Base-by-base conservation (phyloP, 1,140 invertebrate genomes). In the Lordiphosa clarofinis region DNA sequence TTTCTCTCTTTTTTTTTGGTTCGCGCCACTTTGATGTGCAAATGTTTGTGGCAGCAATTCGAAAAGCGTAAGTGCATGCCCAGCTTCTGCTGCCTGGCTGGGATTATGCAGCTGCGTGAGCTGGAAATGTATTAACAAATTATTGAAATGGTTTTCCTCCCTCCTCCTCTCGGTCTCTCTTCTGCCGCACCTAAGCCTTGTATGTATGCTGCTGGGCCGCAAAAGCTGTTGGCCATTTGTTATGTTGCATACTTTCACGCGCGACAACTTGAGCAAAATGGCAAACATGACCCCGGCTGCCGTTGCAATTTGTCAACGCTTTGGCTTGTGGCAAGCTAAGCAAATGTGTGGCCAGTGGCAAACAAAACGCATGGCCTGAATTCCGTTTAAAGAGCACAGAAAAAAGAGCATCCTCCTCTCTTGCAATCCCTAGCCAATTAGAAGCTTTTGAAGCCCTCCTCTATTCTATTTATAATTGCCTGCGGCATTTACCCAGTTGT, bases 211-310 rank as follows among this genome's bases (percentile, higher is more conserved):
- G 28, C 58, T 44, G 12, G 37, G 38, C 69, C 56, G 49, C 74
- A 59, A 61, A 65, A 40, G 75, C 75, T 39, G 43, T 43, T 59
- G 35, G 63, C 75, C 71, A 72, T 81, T 81, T 64, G 71, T 81
- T 81, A 82, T 67, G 48, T 49, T 71, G 66, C 70, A 79, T 81
- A 79, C 75, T 81, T 81, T 50, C 52, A 37, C 65, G 75, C 54
- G 63, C 59, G 75, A 81, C 75, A 81, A 60, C 75, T 73, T 70
- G 52, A 84, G 78, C 61, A 84, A 73, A 84, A 78, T 70, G 69
- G 78, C 78, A 82, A 82, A 82, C 65, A 84, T 62, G 52, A 49
- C 60, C 40, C n/a, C 38, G 38, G 38, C 31, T 39, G 53, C 42
- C 37, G 33, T 40, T 50, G 72, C 76, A 76, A 84, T 82, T 84